These are phyloP conservation scores for Mystacides longicornis DNA, from an alignment of 2,888 invertebrate species.

Conservation along the genomic window DNA sequence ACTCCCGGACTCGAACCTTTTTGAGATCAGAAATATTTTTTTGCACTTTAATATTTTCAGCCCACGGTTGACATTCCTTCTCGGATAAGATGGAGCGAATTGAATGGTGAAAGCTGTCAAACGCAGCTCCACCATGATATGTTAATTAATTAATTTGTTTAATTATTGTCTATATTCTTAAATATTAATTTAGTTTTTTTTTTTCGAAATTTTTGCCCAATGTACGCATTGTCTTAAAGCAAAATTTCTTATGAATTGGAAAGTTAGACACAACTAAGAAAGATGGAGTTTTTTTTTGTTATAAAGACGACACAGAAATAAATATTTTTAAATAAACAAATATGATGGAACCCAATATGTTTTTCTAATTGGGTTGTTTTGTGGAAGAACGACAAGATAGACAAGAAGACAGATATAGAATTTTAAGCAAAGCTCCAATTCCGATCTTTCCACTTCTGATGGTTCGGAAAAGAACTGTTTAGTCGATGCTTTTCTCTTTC, in stretches of 20 bases:
- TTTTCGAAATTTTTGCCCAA: background rate
- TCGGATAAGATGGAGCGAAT: background rate
- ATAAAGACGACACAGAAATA: background rate
- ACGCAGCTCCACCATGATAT: too few species aligned
- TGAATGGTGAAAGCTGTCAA: background rate
- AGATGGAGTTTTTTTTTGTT: background rate
- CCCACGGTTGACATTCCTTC: too few species aligned
- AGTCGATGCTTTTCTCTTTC: conserved; percentile 7
- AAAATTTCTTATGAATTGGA: background rate
- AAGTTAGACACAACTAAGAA: conserved; percentile 2
- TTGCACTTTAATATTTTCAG: too few species aligned
- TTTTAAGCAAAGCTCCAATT: conserved; percentile 20
- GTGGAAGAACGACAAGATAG: background rate
- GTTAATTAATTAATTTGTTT: too few species aligned
- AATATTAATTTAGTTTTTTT: too few species aligned
- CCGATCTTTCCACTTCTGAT: conserved; percentile 18
- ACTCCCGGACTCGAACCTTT: too few species aligned
- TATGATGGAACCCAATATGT: background rate
- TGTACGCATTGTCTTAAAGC: background rate
- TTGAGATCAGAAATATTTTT: too few species aligned
- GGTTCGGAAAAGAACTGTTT: conserved; percentile 7
- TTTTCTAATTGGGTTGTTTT: conserved; percentile 1
- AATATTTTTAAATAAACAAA: background rate
- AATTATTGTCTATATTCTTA: too few species aligned
- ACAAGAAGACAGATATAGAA: background rate